phyloP scores from a whole-genome alignment of 2,888 invertebrate genomes.

The Antheraea assamensis region DNA sequence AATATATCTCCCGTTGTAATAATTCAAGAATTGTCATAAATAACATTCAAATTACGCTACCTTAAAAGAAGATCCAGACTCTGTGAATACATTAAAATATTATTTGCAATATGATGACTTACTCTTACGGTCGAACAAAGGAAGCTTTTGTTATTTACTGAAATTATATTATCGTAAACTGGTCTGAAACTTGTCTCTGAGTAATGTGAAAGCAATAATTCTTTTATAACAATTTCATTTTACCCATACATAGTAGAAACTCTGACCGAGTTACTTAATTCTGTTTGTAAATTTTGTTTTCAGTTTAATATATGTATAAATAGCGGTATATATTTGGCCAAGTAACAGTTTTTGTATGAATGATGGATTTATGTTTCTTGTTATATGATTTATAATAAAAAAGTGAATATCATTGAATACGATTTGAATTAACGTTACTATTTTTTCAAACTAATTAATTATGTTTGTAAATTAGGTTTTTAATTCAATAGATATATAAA shows the following conservation, averaged over 20 bases:
- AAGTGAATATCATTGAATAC: too few relatives aligned
- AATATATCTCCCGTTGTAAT: background rate
- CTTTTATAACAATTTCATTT: background rate
- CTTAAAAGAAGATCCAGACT: background rate
- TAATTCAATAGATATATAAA: background rate
- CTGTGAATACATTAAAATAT: constrained; percentile 15
- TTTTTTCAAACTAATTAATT: too few relatives aligned
- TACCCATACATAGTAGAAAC: background rate
- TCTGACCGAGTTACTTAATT: background rate
- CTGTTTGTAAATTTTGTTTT: background rate
- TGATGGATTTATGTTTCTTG: too few relatives aligned
- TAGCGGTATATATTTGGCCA: too few relatives aligned
- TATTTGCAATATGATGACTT: background rate
- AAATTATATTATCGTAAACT: background rate
- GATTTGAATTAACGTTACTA: too few relatives aligned
- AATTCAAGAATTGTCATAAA: constrained; percentile 7
- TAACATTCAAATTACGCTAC: background rate
- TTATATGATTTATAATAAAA: too few relatives aligned
- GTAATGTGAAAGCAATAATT: background rate
- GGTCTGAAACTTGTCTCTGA: background rate
- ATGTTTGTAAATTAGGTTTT: background rate
- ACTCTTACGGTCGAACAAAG: constrained; percentile 3
- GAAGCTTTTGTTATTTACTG: background rate
- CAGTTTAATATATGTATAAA: background rate
- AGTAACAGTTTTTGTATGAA: too few relatives aligned